Percentiles rank a stretch among this genome's conserved stretches.
Conservation (phyloP, 2,113 vertebrate species). For the Anoura caudifer region DNA sequence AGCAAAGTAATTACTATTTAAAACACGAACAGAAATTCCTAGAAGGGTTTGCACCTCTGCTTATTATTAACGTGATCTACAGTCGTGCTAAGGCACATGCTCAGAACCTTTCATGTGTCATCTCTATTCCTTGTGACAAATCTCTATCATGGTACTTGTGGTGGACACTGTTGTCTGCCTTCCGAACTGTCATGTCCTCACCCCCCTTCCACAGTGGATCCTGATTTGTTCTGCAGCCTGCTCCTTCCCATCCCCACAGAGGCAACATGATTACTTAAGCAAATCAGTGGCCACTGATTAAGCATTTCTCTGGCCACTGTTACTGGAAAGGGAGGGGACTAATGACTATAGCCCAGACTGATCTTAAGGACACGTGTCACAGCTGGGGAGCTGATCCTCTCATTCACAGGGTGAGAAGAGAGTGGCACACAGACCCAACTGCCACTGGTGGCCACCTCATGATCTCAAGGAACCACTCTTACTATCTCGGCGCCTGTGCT, state of each 20-base stretch:
- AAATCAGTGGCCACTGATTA: background rate
- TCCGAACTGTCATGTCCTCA: background rate
- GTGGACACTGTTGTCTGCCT: background rate
- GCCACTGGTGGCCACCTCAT: background rate
- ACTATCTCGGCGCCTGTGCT: too few relatives aligned
- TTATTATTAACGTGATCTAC: background rate
- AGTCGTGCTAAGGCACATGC: background rate
- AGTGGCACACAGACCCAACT: background rate
- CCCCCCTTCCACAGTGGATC: background rate
- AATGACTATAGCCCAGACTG: background rate
- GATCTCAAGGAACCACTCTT: fast-evolving
- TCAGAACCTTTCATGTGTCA: background rate
- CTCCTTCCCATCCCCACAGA: background rate
- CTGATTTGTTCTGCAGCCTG: background rate
- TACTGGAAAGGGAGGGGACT: background rate
- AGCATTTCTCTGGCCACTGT: background rate
- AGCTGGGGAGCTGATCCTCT: background rate
- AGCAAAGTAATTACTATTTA: background rate
- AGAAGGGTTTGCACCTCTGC: background rate
- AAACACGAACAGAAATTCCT: conserved; percentile 34
- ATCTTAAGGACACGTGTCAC: background rate
- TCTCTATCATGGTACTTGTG: background rate
- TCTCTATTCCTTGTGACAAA: background rate
- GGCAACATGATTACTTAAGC: background rate
- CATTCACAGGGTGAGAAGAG: background rate